Conservation (phyloP, 2,888 invertebrate genomes). For the Ceriagrion tenellum region DNA sequence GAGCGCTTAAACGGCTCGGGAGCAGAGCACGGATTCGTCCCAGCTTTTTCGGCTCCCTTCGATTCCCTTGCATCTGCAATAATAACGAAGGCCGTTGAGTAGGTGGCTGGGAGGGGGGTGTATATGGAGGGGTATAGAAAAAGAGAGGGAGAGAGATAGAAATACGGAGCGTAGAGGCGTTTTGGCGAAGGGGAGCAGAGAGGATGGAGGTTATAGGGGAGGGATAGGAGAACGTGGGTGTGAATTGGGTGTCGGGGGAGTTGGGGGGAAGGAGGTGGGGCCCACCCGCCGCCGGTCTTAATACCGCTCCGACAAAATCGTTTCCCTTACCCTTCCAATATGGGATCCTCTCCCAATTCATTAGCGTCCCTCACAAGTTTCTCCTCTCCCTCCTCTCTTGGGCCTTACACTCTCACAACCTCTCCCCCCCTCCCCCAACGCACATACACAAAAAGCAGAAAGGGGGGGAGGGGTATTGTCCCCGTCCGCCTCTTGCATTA, state of each 20-base stretch:
- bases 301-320: slow-evolving; percentile 25
- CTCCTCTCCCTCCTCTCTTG: neutral
- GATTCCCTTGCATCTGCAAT: slow-evolving; percentile 27
- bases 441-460: neutral
- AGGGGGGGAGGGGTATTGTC: neutral
- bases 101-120: neutral
- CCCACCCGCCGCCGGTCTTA: neutral
- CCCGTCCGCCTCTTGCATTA: neutral
- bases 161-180: neutral
- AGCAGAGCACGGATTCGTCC: neutral
- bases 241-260: neutral
- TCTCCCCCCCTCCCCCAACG: no score
- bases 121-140: no score
- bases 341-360: slow-evolving; percentile 39
- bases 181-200: no score
- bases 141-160: no score
- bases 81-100: neutral
- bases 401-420: neutral
- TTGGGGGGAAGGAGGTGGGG: neutral
- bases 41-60: neutral
- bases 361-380: neutral
- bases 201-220: no score
- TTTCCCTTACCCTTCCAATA: slow-evolving; percentile 10
- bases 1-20: neutral
- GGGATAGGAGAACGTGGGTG: neutral